Percentiles rank a stretch among this genome's conserved stretches.
phyloP scores from a whole-genome alignment of 2,888 invertebrate species.

The Campaea margaritaria region DNA sequence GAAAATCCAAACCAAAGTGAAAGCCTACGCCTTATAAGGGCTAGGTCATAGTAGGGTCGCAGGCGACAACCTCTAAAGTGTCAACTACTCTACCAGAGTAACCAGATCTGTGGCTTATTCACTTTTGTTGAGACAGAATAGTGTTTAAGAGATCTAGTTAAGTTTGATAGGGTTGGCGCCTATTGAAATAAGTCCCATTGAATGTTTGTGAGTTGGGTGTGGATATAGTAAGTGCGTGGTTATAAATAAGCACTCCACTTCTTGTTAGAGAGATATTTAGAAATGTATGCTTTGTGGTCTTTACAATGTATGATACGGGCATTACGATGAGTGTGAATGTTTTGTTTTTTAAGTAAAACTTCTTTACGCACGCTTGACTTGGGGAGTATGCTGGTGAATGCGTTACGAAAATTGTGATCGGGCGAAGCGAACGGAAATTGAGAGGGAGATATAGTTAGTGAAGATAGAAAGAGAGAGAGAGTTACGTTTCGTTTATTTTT shows the following conservation, averaged over 20 bases:
- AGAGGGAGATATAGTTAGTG: no score
- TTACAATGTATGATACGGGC: conserved; percentile 7
- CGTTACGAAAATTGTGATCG: no score
- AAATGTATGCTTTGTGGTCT: conserved; percentile 11
- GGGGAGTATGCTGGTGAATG: no score
- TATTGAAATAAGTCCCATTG: conserved; percentile 46
- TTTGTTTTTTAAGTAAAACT: no score
- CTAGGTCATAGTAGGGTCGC: conserved; percentile 47
- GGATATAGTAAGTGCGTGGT: conserved; percentile 16
- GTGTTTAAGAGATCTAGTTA: conserved; percentile 29
- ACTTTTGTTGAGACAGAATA: conserved; percentile 21
- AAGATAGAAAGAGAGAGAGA: no score
- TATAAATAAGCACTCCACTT: conserved; percentile 25
- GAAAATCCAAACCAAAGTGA: conserved; percentile 46
- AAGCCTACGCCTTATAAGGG: conserved; percentile 49
- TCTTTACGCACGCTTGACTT: no score
- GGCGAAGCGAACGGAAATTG: no score
- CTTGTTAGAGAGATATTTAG: conserved; percentile 15
- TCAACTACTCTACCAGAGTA: conserved; percentile 39
- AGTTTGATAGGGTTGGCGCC: conserved; percentile 37
- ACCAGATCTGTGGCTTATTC: conserved; percentile 37
- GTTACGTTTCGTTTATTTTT: no score
- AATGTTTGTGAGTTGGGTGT: conserved; percentile 40
- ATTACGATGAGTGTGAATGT: conserved; percentile 1
- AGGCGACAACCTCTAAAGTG: conserved; percentile 44